Base-by-base conservation (phyloP, 2,797 vertebrate species). In the Enteromius treurensis region DNA sequence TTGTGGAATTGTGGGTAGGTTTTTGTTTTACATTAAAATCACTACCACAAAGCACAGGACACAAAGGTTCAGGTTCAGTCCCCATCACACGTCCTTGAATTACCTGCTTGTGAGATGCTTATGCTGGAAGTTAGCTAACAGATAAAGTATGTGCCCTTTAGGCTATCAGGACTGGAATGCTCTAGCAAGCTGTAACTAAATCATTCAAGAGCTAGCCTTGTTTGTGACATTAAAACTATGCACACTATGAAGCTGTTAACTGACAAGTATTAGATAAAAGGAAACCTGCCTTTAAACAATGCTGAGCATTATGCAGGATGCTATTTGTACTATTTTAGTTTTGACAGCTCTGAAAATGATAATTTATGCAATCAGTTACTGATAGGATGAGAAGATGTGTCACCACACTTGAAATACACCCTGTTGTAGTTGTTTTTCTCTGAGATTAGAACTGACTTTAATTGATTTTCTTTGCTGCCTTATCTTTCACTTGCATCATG, bases 211-310 rank as follows among this genome's bases (percentile, higher is more conserved):
- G 76, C 7, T 67, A 73, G 32, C n/a, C 17, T 79, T 86, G 76
- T 83, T 83, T 82, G 60, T 79, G 65, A 83, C 53, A 67, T 45
- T 19, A 78, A 81, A 85, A 75, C 26, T 47, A 77, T 60, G 45
- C 40, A 49, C 1, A 29, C 29, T 62, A 78, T 83, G 81, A 83
- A 83, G 15, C 9, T 8, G 29, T 83, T 51, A 71, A 70, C 40
- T 71, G 75, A 70, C 19, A n/a, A 17, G n/a, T 42, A 49, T 60
- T 37, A 49, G 75, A 71, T 83, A 29, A 45, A 82, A 76, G 11
- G 60, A 68, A 53, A 55, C 34, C 32, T 3, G 34, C 55, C 47
- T 55, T 82, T 45, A 82, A 82, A 82, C 62, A 69, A 77, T 77
- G 49, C 23, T 58, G 55, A 77, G 34, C 19, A 23, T 51, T 42